A percentile compares a stretch with the other conserved stretches of the same genome.
Conservation (phyloP, 2,797 vertebrate species). For the Sphenodon punctatus region DNA sequence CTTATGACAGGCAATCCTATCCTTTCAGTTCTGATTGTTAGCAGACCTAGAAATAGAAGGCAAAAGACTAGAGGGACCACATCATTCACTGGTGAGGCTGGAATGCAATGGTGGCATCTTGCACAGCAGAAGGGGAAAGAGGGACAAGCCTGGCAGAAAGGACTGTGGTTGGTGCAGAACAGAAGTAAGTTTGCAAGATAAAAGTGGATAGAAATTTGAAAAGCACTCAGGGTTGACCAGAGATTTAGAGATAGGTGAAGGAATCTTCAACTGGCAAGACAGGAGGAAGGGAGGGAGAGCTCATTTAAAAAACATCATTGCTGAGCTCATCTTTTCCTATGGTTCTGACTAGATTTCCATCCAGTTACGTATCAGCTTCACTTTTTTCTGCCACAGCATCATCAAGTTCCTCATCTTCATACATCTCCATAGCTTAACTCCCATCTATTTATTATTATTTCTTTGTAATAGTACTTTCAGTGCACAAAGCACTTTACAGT, state of each 20-base stretch:
- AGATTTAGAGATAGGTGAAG: not conserved
- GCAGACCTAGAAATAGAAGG: not conserved
- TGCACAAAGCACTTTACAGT: too few relatives aligned
- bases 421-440: not conserved
- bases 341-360: not conserved
- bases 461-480: too few relatives aligned
- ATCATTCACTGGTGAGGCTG: not conserved
- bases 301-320: not conserved
- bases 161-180: not conserved
- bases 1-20: not conserved
- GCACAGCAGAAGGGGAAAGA: not conserved
- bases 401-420: not conserved
- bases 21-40: not conserved
- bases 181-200: not conserved
- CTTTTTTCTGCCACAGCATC: not conserved
- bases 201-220: not conserved
- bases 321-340: rapidly evolving
- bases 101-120: not conserved
- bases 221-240: not conserved
- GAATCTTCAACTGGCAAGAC: too few relatives aligned
- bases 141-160: not conserved
- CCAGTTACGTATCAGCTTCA: not conserved
- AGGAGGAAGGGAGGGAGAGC: not conserved
- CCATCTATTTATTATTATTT: not conserved
- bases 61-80: not conserved